A percentile compares a stretch with the other conserved stretches of the same genome.
Conservation (phyloP, 2,113 vertebrate genomes). For the Percina caprodes region DNA sequence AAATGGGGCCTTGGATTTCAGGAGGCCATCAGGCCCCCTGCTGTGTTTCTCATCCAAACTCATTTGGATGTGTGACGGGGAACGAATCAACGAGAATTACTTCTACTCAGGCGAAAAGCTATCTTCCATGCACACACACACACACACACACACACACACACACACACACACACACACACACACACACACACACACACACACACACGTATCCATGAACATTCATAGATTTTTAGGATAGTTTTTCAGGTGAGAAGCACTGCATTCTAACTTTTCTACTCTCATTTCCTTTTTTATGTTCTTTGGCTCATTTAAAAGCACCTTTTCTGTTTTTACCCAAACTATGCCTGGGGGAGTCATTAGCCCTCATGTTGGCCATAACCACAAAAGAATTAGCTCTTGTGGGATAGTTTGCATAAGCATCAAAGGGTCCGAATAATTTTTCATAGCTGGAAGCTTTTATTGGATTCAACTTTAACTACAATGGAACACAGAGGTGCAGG, state of each 20-base stretch:
- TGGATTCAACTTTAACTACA: constrained; percentile 6
- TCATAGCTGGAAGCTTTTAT: constrained; percentile 18
- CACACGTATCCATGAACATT: constrained; percentile 7
- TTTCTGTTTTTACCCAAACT: constrained; percentile 3
- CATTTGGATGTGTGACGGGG: constrained; percentile 80
- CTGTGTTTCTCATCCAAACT: constrained; percentile 73
- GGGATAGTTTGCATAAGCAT: constrained; percentile 2
- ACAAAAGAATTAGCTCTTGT: constrained; percentile 33
- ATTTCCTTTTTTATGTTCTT: not conserved
- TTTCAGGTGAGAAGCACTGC: constrained; percentile 7
- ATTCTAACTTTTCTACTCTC: constrained; percentile 8
- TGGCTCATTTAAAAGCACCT: not conserved
- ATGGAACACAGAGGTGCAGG: not conserved
- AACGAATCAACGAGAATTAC: constrained; percentile 79
- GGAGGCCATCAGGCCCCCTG: constrained; percentile 50
- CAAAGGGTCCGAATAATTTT: not conserved
- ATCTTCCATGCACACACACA: constrained; percentile 8
- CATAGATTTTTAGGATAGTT: constrained; percentile 27
- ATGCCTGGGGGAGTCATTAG: not conserved
- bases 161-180: constrained; percentile 19
- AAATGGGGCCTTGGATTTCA: constrained; percentile 53
- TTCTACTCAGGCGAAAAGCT: constrained; percentile 63
- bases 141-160: constrained; percentile 3
- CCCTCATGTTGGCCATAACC: constrained; percentile 21
- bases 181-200: constrained; percentile 18